A percentile compares a stretch with the other conserved stretches of the same genome.
Evolutionary conservation across 2,113 vertebrate genomes (phyloP).

Genomic region (Parotia lawesii): DNA sequence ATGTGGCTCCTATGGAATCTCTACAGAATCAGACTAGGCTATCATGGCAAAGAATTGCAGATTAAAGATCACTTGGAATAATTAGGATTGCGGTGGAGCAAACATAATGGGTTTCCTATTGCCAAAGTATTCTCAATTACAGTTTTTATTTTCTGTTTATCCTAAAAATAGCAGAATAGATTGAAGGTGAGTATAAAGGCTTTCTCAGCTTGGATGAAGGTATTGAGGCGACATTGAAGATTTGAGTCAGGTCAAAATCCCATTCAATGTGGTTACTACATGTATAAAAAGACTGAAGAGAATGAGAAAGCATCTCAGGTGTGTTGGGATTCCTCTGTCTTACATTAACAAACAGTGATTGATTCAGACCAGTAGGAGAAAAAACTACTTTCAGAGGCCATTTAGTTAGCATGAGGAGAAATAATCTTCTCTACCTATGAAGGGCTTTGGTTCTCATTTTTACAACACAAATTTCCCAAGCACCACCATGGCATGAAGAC

Average conservation of each 20-base stretch:
- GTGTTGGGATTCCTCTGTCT: not conserved
- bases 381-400: not conserved
- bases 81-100: not conserved
- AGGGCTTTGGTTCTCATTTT: not conserved
- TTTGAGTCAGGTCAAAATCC: not conserved
- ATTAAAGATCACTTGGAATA: constrained; percentile 24
- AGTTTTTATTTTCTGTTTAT: not conserved
- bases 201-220: not conserved
- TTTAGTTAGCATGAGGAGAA: not conserved
- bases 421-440: not conserved
- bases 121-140: not conserved
- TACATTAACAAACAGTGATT: not conserved
- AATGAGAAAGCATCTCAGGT: not conserved
- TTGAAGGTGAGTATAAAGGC: not conserved
- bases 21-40: not conserved
- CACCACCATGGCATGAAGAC: accelerated
- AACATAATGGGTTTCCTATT: not conserved
- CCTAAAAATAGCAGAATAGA: not conserved
- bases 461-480: not conserved
- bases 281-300: not conserved
- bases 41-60: not conserved
- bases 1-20: too few species aligned
- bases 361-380: not conserved
- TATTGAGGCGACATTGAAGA: not conserved
- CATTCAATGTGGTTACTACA: not conserved